Percentiles rank a stretch among this genome's conserved stretches.
Evolutionary conservation across 2,113 vertebrate species (phyloP).

Genomic region (Heterotis niloticus): DNA sequence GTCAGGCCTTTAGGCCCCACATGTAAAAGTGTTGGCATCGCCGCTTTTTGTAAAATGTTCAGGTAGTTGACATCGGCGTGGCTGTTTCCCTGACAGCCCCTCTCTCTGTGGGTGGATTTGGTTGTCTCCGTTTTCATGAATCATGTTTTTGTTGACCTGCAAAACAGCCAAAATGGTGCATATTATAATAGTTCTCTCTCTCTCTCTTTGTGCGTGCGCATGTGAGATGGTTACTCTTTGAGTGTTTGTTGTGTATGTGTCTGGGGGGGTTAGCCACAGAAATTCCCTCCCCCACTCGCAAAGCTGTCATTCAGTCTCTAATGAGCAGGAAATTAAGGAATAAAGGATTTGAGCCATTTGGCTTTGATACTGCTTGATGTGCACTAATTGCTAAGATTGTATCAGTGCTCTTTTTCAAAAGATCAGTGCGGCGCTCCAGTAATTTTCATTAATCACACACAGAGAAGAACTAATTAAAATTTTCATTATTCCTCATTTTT

Average conservation of each 20-base stretch:
- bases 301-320: constrained; percentile 53
- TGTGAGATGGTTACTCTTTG: neutral
- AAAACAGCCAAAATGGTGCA: constrained; percentile 44
- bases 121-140: constrained; percentile 56
- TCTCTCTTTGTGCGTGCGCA: constrained; percentile 32
- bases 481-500: constrained; percentile 62
- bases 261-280: neutral
- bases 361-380: constrained; percentile 62
- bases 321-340: constrained; percentile 68
- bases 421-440: constrained; percentile 62
- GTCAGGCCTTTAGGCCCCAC: too few relatives aligned
- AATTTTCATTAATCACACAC: constrained; percentile 75
- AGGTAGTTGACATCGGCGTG: too few relatives aligned
- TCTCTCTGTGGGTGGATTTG: constrained; percentile 34
- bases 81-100: too few relatives aligned
- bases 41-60: too few relatives aligned
- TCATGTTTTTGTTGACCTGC: constrained; percentile 56
- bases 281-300: constrained; percentile 17
- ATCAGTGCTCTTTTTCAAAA: constrained; percentile 68
- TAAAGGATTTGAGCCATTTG: constrained; percentile 57
- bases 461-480: constrained; percentile 69
- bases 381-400: constrained; percentile 72
- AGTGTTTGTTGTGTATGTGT: constrained; percentile 6
- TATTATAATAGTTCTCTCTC: constrained; percentile 25
- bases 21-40: too few relatives aligned